A percentile compares a stretch with the other conserved stretches of the same genome.
Conservation (phyloP, 2,113 vertebrate species). For the Phasianus colchicus region DNA sequence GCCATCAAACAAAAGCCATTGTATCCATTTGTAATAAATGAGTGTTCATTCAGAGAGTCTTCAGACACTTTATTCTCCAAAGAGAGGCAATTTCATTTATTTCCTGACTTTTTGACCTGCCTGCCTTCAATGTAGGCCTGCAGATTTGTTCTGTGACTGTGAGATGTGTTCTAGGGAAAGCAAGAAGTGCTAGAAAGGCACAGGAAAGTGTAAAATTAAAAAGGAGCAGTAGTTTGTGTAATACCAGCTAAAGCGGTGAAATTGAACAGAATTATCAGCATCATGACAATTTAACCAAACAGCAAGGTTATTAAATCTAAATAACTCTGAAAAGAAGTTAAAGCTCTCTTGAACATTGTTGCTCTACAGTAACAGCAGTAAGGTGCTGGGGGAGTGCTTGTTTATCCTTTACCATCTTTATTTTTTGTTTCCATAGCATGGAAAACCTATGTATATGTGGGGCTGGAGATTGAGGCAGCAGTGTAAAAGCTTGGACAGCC, state of each 20-base stretch:
- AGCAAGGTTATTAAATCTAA: neutral
- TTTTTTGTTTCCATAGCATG: rapidly evolving
- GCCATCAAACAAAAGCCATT: neutral
- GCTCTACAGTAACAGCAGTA: neutral
- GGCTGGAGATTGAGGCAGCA: neutral
- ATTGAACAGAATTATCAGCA: neutral
- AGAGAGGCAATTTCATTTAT: neutral
- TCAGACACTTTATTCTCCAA: neutral
- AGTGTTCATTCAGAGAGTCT: neutral
- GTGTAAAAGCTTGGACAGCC: neutral
- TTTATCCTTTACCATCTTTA: neutral
- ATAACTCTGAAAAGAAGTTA: neutral
- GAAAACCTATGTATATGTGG: neutral
- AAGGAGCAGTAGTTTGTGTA: neutral
- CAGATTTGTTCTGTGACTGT: rapidly evolving
- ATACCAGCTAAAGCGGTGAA: neutral
- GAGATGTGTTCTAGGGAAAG: neutral
- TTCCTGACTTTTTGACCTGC: neutral
- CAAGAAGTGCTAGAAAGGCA: neutral
- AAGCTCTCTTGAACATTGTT: neutral
- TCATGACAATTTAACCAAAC: neutral
- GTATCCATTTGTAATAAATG: neutral
- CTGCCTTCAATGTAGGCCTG: neutral
- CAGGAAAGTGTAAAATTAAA: neutral
- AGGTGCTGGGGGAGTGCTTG: neutral